Conservation (phyloP, 2,113 vertebrate species). For the Lampris incognitus region DNA sequence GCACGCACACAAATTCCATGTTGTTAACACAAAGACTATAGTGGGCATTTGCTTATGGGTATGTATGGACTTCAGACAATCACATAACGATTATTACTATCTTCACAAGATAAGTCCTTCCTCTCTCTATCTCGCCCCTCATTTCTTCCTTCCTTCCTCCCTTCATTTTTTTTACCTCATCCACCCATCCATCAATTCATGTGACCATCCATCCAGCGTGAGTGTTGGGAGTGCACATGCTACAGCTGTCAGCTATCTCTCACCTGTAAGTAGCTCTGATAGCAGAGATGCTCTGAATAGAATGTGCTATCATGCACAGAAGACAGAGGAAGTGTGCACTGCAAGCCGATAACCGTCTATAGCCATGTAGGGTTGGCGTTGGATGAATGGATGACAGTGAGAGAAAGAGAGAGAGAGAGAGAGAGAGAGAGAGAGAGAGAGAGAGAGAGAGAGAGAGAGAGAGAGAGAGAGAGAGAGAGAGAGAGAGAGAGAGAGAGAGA, state of each 20-base stretch:
- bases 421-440: background rate
- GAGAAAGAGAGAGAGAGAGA: background rate
- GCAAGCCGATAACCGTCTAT: conserved; percentile 26
- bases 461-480: background rate
- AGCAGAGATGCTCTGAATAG: conserved; percentile 32
- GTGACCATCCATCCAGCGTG: background rate
- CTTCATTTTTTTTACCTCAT: background rate
- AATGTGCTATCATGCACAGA: conserved; percentile 8
- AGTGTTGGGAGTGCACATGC: background rate
- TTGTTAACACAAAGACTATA: too few species aligned
- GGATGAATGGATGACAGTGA: conserved; percentile 24
- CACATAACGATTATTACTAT: too few species aligned
- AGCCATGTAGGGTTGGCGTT: conserved; percentile 30
- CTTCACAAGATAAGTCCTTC: too few species aligned
- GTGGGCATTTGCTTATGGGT: too few species aligned
- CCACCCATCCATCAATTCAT: background rate
- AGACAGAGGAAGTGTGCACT: background rate
- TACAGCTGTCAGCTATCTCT: conserved; percentile 30
- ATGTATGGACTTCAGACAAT: too few species aligned
- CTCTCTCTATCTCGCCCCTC: too few species aligned
- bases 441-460: background rate
- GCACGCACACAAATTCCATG: too few species aligned
- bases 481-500: background rate
- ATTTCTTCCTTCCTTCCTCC: too few species aligned
- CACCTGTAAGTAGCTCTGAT: conserved; percentile 25